Percentiles rank a stretch among this genome's conserved stretches.
Conservation (phyloP, 2,888 invertebrate species). For the Diploptera punctata region DNA sequence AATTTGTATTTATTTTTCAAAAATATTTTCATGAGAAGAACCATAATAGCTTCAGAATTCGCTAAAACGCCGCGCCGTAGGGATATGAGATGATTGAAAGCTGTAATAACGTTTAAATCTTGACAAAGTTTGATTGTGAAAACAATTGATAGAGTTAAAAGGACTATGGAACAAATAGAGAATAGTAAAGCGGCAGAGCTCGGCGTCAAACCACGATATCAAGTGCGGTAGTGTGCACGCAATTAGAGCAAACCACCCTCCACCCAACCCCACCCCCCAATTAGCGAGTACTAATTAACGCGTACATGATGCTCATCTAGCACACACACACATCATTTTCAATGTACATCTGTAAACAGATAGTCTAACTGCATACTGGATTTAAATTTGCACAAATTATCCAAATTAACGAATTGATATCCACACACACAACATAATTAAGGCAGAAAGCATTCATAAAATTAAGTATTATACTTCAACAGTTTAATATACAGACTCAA, state of each 20-base stretch:
- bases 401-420: conserved; percentile 31
- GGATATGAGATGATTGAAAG: too few relatives aligned
- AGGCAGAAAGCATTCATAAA: conserved; percentile 17
- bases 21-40: too few relatives aligned
- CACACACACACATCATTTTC: conserved; percentile 19
- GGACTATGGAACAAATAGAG: background rate
- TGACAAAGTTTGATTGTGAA: too few relatives aligned
- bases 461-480: conserved; percentile 22
- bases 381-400: conserved; percentile 30
- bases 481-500: conserved; percentile 26
- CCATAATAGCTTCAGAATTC: too few relatives aligned
- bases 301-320: conserved; percentile 29
- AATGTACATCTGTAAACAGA: conserved; percentile 22
- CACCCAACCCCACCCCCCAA: conserved; percentile 24
- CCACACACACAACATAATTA: conserved; percentile 24
- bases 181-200: background rate
- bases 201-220: conserved; percentile 23
- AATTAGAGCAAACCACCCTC: conserved; percentile 18
- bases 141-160: conserved; percentile 14
- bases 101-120: too few relatives aligned
- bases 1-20: too few relatives aligned
- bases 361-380: conserved; percentile 8
- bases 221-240: conserved; percentile 23
- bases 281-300: conserved; percentile 37
- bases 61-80: too few relatives aligned